Conservation (phyloP, 37 sponge, comb jelly and placozoan species). For the Diacarnus erythraeanus region DNA sequence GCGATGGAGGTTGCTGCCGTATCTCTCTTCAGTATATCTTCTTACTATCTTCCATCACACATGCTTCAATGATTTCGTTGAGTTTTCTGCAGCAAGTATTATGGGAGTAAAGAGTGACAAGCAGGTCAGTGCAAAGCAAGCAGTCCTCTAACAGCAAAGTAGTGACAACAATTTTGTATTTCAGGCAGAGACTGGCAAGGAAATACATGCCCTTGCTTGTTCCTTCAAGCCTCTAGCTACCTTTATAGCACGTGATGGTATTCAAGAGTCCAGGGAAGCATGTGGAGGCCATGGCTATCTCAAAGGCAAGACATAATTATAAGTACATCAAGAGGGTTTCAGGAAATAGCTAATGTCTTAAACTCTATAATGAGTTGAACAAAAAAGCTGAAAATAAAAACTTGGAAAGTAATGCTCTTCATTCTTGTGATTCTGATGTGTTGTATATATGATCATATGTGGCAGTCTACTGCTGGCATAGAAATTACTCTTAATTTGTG, state of each 20-base stretch:
- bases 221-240: slow-evolving; percentile 69
- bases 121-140: slow-evolving; percentile 18
- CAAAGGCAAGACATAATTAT: slow-evolving; percentile 73
- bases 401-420: too few relatives aligned
- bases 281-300: slow-evolving; percentile 99
- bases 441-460: neutral
- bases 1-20: slow-evolving; percentile 88
- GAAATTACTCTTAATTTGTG: too few relatives aligned
- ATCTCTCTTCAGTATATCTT: slow-evolving; percentile 59
- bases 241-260: slow-evolving; percentile 75
- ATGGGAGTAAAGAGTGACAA: slow-evolving; percentile 47
- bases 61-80: slow-evolving; percentile 38
- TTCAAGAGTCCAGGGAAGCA: slow-evolving; percentile 93
- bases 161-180: neutral
- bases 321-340: too few relatives aligned
- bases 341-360: too few relatives aligned
- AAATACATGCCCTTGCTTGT: slow-evolving; percentile 88
- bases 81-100: slow-evolving; percentile 23
- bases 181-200: slow-evolving; percentile 72
- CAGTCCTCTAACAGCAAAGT: neutral
- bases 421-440: neutral
- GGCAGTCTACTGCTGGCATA: too few relatives aligned
- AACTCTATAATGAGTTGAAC: too few relatives aligned
- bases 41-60: slow-evolving; percentile 31
- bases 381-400: too few relatives aligned